Percentiles rank a stretch among this genome's conserved stretches.
Conservation (phyloP, 2,888 invertebrate species). For the Drosophila cyrtoloma region DNA sequence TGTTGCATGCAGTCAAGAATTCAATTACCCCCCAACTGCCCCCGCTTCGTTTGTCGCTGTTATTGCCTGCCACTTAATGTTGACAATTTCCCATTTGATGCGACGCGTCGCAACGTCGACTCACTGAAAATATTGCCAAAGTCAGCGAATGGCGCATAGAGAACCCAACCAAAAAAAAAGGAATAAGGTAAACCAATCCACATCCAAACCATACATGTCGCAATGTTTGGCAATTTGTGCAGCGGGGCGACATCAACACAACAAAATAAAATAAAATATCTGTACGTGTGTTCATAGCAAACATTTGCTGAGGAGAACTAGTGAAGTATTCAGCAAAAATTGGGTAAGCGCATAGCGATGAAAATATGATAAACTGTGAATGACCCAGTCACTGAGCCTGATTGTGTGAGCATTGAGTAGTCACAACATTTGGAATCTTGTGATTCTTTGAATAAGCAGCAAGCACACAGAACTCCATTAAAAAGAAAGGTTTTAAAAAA, state of each 20-base stretch:
- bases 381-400: conserved; percentile 13
- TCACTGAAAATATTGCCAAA: conserved; percentile 69
- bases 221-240: conserved; percentile 78
- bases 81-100: conserved; percentile 80
- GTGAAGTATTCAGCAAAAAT: neutral
- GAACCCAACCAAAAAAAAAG: conserved; percentile 12
- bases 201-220: conserved; percentile 57
- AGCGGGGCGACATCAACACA: conserved; percentile 56
- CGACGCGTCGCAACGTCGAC: conserved; percentile 32
- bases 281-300: conserved; percentile 52
- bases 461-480: neutral
- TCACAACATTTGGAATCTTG: neutral
- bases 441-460: neutral
- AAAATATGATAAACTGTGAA: conserved; percentile 40
- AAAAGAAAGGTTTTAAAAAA: neutral
- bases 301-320: conserved; percentile 25
- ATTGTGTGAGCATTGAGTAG: neutral
- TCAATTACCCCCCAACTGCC: conserved; percentile 66
- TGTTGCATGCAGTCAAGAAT: conserved; percentile 74
- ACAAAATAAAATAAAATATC: conserved; percentile 50
- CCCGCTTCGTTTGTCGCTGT: conserved; percentile 19
- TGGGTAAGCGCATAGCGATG: conserved; percentile 13
- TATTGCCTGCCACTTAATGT: conserved; percentile 77
- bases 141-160: conserved; percentile 42
- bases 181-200: conserved; percentile 61